Evolutionary conservation across 1,140 invertebrate species (phyloP).

Genomic region (Diabrotica undecimpunctata): DNA sequence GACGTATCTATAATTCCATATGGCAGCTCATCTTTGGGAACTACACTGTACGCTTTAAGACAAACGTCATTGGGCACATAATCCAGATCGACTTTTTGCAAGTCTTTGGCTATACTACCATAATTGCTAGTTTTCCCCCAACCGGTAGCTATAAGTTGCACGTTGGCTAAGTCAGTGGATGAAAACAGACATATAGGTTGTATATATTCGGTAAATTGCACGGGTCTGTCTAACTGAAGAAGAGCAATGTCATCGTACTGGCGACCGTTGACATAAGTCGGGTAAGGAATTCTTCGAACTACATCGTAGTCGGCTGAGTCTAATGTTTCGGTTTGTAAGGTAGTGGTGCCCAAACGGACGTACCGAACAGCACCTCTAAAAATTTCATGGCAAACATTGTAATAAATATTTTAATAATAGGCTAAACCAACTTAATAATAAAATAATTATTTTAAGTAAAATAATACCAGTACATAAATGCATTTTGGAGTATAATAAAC

Average conservation of each 20-base stretch:
- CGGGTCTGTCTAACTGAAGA: constrained; percentile 51
- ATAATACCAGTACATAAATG: not conserved
- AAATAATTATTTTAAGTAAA: not conserved
- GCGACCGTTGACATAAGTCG: constrained; percentile 51
- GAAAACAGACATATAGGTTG: constrained; percentile 59
- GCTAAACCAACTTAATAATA: not conserved
- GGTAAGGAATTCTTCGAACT: constrained; percentile 44
- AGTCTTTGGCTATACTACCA: constrained; percentile 45
- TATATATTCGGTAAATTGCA: constrained; percentile 47
- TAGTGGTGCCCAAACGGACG: constrained; percentile 23
- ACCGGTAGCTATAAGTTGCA: constrained; percentile 33
- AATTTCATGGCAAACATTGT: constrained; percentile 1
- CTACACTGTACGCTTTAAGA: constrained; percentile 40
- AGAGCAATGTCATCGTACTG: constrained; percentile 64
- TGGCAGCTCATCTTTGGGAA: constrained; percentile 24
- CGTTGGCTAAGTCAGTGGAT: constrained; percentile 21
- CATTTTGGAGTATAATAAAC: no score
- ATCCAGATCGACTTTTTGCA: constrained; percentile 53
- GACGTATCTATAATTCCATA: constrained; percentile 46
- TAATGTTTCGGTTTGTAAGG: constrained; percentile 17
- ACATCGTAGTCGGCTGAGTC: constrained; percentile 24
- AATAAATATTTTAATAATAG: not conserved
- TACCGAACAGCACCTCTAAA: constrained; percentile 25
- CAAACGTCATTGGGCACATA: constrained; percentile 40
- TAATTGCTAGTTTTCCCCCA: constrained; percentile 44